These are phyloP conservation scores for Quiscalus mexicanus DNA, from an alignment of 2,113 vertebrate genomes.

Conservation along the genomic window DNA sequence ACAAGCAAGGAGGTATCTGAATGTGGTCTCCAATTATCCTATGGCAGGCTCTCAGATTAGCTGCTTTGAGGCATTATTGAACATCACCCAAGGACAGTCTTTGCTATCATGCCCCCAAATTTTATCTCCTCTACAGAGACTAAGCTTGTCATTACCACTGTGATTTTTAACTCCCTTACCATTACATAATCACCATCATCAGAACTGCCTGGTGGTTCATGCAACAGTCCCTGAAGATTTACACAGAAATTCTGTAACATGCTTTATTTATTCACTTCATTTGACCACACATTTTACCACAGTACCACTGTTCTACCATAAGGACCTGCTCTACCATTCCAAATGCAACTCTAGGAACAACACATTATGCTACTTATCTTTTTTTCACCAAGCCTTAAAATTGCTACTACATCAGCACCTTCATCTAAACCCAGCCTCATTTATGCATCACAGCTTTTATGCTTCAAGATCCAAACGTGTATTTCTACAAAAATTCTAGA, in stretches of 20 bases:
- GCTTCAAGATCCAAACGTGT: background rate
- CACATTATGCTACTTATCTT: background rate
- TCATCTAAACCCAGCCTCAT: slow-evolving; percentile 1
- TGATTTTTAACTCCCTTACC: background rate
- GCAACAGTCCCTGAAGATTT: background rate
- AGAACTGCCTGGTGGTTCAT: background rate
- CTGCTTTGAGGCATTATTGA: background rate
- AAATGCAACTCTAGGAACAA: background rate
- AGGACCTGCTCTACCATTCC: background rate
- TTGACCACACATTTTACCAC: background rate
- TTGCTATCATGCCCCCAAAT: background rate
- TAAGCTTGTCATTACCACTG: background rate
- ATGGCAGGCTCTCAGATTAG: background rate
- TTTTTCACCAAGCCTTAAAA: slow-evolving; percentile 2
- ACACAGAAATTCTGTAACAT: background rate
- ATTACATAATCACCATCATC: background rate
- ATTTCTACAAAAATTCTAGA: background rate
- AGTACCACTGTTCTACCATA: background rate
- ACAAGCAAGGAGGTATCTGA: background rate
- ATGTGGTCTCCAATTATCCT: background rate
- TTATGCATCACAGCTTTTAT: slow-evolving; percentile 24
- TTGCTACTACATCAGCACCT: slow-evolving; percentile 46
- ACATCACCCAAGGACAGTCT: background rate
- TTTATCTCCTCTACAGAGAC: background rate
- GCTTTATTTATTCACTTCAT: background rate